Percentiles rank a stretch among this genome's conserved stretches.
These are phyloP conservation scores for Chelidonichthys spinosus DNA, from an alignment of 2,797 vertebrate species.

Conservation along the genomic window DNA sequence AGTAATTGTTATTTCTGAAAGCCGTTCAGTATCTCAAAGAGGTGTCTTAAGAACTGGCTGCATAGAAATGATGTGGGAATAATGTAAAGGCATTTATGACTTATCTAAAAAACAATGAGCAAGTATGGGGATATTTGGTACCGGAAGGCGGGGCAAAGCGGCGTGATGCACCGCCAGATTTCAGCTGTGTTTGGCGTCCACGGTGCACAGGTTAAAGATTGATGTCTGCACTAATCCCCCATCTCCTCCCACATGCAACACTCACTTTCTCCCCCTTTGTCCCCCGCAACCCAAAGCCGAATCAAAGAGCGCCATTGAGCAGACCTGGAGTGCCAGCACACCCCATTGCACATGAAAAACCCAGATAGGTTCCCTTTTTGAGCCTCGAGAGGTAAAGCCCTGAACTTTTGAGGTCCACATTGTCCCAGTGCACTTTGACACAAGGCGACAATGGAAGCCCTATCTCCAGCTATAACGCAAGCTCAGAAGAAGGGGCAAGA, in stretches of 20 bases:
- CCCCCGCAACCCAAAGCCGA: conserved; percentile 50
- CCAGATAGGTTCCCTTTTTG: conserved; percentile 54
- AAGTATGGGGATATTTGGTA: conserved; percentile 23
- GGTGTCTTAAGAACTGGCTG: not conserved
- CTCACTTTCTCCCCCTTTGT: conserved; percentile 72
- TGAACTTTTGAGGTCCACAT: conserved; percentile 74
- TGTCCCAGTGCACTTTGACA: conserved; percentile 76
- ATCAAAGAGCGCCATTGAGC: conserved; percentile 77
- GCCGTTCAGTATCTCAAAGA: conserved; percentile 32
- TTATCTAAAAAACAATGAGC: not conserved
- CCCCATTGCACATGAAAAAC: conserved; percentile 80
- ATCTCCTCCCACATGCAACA: conserved; percentile 70
- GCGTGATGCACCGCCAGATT: conserved; percentile 56
- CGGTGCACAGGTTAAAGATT: conserved; percentile 77
- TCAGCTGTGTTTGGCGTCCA: conserved; percentile 62
- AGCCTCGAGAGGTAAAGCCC: conserved; percentile 65
- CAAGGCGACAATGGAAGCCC: conserved; percentile 74
- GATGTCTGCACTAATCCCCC: conserved; percentile 67
- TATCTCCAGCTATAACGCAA: conserved; percentile 67
- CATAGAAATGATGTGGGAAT: not conserved
- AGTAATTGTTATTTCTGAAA: conserved; percentile 54
- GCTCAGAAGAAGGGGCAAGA: conserved; percentile 67
- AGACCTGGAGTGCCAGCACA: conserved; percentile 74
- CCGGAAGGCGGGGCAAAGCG: conserved; percentile 43
- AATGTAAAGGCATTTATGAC: not conserved